Evolutionary conservation across 2,113 vertebrate species (phyloP), one percentile per base, ranked within the genome.

Genomic region (Sterrhoptilus dennistouni): DNA sequence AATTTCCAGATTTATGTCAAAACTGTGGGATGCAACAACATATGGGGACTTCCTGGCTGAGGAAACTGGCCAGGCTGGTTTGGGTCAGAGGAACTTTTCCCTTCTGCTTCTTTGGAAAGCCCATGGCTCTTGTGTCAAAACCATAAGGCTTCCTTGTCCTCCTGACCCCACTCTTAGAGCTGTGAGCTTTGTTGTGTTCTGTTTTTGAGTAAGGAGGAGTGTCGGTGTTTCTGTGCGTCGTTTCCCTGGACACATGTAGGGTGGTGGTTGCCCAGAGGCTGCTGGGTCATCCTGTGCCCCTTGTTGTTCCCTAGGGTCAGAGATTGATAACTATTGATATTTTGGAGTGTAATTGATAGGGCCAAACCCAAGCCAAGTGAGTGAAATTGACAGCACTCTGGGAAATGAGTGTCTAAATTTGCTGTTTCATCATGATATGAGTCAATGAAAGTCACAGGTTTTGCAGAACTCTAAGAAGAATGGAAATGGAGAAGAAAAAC

Each of bases 401-500:
- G 57, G 69, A 92, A 87, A 71, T 17, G 71, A 4, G 15, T 68
- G 36, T 47, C 61, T 81, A 35, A 75, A 81, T 74, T 71, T 64
- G 44, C 42, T 2, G 3, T 56, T 94, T 95, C 94, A 75, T 53
- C 33, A 27, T 42, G 47, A n/a, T 11, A 12, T 93, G 87, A 95
- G 77, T 94, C 93, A 96, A n/a, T 69, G 69, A 35, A 78, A 49
- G 87, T 84, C 83, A 87, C 31, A 33, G 42, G 69, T 61, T 94
- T 87, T 82, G 33, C 77, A 85, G 40, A 92, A 75, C 20, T 25
- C n/a, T 68, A 60, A 92, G 75, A 86, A 89, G 87, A 89, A 64
- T 94, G 65, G 87, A 83, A 89, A 64, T 92, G 65, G 89, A 79
- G 79, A 76, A 87, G 87, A 45, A 90, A 97, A 97, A 94, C 87